Percentiles rank a stretch among this genome's conserved stretches.
These are phyloP conservation scores for Campylomormyrus tamandua DNA, from an alignment of 2,113 vertebrate species.

Conservation along the genomic window DNA sequence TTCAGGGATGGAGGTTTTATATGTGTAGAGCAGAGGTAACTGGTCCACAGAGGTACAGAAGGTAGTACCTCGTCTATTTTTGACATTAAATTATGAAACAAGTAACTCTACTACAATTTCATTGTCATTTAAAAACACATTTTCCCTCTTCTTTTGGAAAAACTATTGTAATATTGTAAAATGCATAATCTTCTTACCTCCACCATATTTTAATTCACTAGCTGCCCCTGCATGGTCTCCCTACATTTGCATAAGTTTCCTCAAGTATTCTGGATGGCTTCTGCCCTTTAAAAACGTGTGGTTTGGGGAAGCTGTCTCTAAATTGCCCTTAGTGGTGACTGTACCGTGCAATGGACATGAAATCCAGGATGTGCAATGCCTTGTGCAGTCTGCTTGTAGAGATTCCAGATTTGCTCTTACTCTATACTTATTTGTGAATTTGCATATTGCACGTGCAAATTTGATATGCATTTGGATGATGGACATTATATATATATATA, in stretches of 20 bases:
- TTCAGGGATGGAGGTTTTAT: not conserved
- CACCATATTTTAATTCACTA: not conserved
- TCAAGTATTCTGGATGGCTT: not conserved
- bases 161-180: not conserved
- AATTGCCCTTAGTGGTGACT: not conserved
- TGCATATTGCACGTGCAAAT: too few species aligned
- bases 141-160: not conserved
- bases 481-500: not conserved
- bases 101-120: not conserved
- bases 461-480: too few species aligned
- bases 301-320: not conserved
- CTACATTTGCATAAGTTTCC: not conserved
- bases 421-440: not conserved
- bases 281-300: not conserved
- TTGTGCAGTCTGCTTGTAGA: not conserved
- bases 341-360: not conserved
- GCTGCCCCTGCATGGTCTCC: not conserved
- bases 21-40: not conserved
- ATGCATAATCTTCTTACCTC: not conserved
- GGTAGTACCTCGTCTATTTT: not conserved
- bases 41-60: not conserved
- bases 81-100: not conserved
- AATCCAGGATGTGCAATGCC: not conserved
- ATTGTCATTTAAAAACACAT: not conserved
- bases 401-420: not conserved